A percentile compares a stretch with the other conserved stretches of the same genome.
phyloP scores from a whole-genome alignment of 2,797 vertebrate genomes.

The Lepidocolaptes lacrymiger region DNA sequence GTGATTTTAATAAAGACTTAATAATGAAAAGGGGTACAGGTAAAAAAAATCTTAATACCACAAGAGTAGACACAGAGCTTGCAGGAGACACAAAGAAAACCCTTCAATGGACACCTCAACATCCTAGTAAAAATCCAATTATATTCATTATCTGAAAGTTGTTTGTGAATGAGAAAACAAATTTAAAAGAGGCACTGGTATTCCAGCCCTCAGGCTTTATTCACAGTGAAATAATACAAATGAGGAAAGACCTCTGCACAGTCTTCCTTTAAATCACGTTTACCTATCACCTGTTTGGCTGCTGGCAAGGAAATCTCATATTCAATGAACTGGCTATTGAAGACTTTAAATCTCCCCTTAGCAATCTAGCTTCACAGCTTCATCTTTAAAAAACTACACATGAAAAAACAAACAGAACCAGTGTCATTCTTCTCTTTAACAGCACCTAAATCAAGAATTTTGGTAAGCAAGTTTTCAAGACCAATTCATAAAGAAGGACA shows the following conservation, averaged over 20 bases:
- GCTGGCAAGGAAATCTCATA: background rate
- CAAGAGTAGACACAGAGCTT: background rate
- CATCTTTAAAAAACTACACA: background rate
- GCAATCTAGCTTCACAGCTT: background rate
- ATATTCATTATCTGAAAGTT: background rate
- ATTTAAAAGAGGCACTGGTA: background rate
- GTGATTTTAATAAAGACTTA: slow-evolving; percentile 37
- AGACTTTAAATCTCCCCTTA: background rate
- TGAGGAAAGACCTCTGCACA: background rate
- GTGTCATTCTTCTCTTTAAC: background rate
- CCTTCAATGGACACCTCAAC: slow-evolving; percentile 26
- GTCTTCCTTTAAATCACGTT: background rate
- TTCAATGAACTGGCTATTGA: background rate
- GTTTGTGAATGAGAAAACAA: slow-evolving; percentile 25
- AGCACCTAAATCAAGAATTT: background rate
- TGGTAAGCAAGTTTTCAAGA: background rate
- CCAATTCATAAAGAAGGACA: background rate
- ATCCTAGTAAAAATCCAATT: background rate
- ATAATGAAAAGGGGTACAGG: slow-evolving; percentile 24
- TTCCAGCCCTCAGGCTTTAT: slow-evolving; percentile 5
- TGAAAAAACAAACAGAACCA: background rate
- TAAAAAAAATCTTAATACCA: background rate
- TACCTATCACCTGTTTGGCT: background rate
- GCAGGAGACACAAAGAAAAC: background rate
- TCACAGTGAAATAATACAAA: slow-evolving; percentile 19